Conservation (phyloP, 1,140 invertebrate genomes). For the Aleiodes sp. region DNA sequence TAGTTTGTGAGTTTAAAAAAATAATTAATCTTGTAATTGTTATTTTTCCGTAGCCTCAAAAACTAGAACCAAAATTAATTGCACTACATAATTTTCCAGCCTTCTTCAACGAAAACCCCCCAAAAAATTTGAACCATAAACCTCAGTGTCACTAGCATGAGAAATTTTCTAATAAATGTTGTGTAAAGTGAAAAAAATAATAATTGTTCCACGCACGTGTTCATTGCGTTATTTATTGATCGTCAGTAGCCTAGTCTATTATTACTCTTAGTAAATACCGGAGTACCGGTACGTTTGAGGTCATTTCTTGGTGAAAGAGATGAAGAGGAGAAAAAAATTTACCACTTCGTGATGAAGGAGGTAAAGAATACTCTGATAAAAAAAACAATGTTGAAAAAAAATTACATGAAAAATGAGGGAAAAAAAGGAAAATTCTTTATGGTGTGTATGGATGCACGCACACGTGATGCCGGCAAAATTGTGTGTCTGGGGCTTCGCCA, state of each 20-base stretch:
- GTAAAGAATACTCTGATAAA: neutral
- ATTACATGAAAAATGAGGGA: neutral
- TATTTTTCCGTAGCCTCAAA: too few species aligned
- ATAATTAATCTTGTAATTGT: too few species aligned
- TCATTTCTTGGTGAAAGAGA: constrained; percentile 8
- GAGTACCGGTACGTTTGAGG: constrained; percentile 22
- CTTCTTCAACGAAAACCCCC: too few species aligned
- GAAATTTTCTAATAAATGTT: neutral
- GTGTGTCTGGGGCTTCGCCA: constrained; percentile 55
- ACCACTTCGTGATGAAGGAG: neutral
- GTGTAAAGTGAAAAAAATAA: constrained; percentile 24
- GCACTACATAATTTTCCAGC: too few species aligned
- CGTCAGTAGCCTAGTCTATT: constrained; percentile 23
- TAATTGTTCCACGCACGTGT: constrained; percentile 22
- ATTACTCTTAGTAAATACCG: constrained; percentile 30
- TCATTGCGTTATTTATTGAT: constrained; percentile 35
- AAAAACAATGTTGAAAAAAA: neutral
- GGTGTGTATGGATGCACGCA: constrained; percentile 10
- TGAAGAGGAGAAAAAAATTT: constrained; percentile 8
- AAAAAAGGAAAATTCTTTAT: constrained; percentile 4
- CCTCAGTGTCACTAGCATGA: neutral
- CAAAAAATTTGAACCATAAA: too few species aligned
- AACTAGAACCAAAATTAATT: too few species aligned
- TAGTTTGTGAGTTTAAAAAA: neutral
- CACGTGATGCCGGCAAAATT: constrained; percentile 2